Base-by-base conservation (phyloP, 2,888 invertebrate species). In the Pharmacophagus antenor region DNA sequence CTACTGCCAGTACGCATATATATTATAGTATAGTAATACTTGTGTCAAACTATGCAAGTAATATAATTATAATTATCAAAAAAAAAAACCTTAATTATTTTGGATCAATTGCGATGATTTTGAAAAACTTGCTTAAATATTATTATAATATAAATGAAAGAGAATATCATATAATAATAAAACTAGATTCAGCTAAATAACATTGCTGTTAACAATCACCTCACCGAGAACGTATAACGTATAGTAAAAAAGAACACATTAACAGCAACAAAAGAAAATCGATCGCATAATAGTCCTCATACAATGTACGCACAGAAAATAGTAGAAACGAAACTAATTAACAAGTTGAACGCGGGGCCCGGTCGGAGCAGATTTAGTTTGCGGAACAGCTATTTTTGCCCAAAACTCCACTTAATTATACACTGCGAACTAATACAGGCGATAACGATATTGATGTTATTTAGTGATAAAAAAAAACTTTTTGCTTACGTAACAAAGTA, bases 261-360 rank as follows among this genome's bases (percentile, higher is more conserved):
- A 15, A 31, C n/a, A n/a, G n/a, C n/a, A 31, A 10, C 17, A 42
- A 1, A 3, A 5, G 42, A 42, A 42, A 42, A 42, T 17, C 7
- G 17, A 17, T 42, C 10, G 17, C 41, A 41, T 41, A 42, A 50
- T 50, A 54, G 46, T 61, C 21, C 47, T 46, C 68, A 51, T 68
- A 65, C 65, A 58, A 61, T 58, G 75, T 69, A 73, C 77, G 61
- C 25, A 60, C 73, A 71, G 73, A 74, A 78, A 81, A 76, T 79
- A 82, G 80, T 77, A 70, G 69, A 66, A 73, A 72, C 70, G 73
- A 83, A 88, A 87, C 85, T 87, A 87, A 87, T 86, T 86, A 85
- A 78, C 80, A 86, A 87, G 78, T 84, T 77, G 72, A 65, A 70
- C 67, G 69, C 66, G 65, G 65, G 71, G 70, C 70, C 71, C 76